These are phyloP conservation scores for Crossoptilon crossoptilon DNA, from an alignment of 2,797 vertebrate species.

Conservation along the genomic window DNA sequence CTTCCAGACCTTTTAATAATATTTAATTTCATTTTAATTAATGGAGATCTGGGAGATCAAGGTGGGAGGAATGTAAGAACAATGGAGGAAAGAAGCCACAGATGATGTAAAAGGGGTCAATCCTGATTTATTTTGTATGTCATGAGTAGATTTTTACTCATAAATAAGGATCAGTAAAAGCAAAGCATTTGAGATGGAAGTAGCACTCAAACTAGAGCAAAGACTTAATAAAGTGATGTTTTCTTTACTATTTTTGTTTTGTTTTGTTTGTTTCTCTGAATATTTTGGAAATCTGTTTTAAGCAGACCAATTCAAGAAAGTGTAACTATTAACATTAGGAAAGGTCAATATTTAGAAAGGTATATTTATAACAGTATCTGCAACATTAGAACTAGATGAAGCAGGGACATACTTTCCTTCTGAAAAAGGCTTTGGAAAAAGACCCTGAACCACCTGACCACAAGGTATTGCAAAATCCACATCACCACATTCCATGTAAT, in stretches of 20 bases:
- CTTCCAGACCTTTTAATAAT: not conserved
- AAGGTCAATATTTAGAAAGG: not conserved
- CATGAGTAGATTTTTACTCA: not conserved
- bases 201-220: fast-evolving
- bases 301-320: not conserved
- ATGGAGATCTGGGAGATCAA: not conserved
- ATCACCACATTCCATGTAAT: not conserved
- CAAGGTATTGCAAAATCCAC: not conserved
- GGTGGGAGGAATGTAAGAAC: not conserved
- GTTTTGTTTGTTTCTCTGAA: not conserved
- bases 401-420: not conserved
- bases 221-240: not conserved
- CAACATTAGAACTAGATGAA: not conserved
- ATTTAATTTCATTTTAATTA: not conserved
- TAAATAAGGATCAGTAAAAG: not conserved
- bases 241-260: not conserved
- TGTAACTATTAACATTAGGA: not conserved
- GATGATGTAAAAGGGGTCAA: not conserved
- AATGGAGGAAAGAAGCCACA: not conserved
- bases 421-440: not conserved
- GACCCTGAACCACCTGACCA: not conserved
- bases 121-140: not conserved
- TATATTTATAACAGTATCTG: not conserved
- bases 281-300: not conserved
- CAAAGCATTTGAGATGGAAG: not conserved